A percentile compares a stretch with the other conserved stretches of the same genome.
These are phyloP conservation scores for Psittacara wagleri DNA, from an alignment of 2,113 vertebrate genomes.

Conservation along the genomic window DNA sequence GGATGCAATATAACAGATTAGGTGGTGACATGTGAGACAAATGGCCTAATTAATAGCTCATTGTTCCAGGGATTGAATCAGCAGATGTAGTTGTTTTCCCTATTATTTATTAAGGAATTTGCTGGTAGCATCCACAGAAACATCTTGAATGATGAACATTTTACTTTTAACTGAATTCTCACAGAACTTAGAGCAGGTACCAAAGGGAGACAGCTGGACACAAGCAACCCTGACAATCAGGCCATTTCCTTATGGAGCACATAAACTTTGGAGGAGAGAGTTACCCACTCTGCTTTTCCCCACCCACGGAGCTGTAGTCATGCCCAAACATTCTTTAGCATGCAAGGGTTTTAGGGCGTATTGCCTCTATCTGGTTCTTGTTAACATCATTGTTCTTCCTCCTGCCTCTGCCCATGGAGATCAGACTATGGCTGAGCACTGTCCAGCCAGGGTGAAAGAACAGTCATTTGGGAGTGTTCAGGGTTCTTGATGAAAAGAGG, in stretches of 20 bases:
- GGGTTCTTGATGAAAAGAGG: background rate
- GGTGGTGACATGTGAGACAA: background rate
- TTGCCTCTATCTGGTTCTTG: background rate
- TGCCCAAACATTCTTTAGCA: background rate
- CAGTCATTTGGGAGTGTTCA: background rate
- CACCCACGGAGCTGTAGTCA: background rate
- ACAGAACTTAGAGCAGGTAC: background rate
- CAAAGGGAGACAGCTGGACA: background rate
- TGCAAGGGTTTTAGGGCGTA: background rate
- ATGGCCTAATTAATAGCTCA: background rate
- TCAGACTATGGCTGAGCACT: background rate
- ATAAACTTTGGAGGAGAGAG: background rate
- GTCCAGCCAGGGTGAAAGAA: background rate
- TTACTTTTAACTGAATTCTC: background rate
- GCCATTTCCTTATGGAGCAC: rapidly evolving
- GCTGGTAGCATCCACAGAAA: background rate
- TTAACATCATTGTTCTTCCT: background rate
- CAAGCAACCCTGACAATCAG: background rate
- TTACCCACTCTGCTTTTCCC: background rate
- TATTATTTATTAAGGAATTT: background rate
- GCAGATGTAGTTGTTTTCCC: background rate
- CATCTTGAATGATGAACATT: background rate
- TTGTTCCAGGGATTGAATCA: background rate
- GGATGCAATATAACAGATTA: background rate
- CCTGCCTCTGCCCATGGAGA: background rate